Base-by-base conservation (phyloP, 1,140 invertebrate genomes). In the Tetragnatha versicolor region DNA sequence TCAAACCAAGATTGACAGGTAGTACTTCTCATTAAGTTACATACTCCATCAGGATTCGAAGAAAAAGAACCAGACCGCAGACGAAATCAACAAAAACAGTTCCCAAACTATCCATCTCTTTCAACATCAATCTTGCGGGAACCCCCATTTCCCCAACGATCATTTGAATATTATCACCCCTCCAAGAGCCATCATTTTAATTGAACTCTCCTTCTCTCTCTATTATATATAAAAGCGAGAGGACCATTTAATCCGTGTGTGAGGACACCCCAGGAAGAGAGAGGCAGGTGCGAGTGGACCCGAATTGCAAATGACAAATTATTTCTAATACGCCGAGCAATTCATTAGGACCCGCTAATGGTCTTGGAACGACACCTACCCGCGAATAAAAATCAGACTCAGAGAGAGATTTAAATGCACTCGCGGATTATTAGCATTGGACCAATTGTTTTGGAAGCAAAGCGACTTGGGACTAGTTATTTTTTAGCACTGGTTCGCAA, bases 291-390 rank as follows among this genome's bases (percentile, higher is more conserved):
- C 49, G 25, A 70, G 37, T 25, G 47, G 39, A 27, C 61, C 35
- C 55, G 68, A 70, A 70, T 70, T 70, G 68, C 68, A 70, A 70
- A 69, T 69, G 66, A 69, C 42, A 53, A 69, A 70, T 70, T 70
- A 70, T 53, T 53, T 55, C 25, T 37, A 47, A 66, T 42, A 66
- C 27, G 20, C 49, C 29, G 39, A 55, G 12, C 49, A 55, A 70
- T 70, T 70, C 47, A 55, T 70, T 70, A 53, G 33, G 27, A 14
- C 22, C 12, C n/a, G 20, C 39, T 53, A 70, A 53, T 53, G 68
- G 55, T 33, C 37, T 53, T 70, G 20, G 17, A 39, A 31, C 29
- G 49, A 53, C 68, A 53, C 49, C 47, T 39, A 2, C 20, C 31
- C 29, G 33, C 29, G 68, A 55, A n/a, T n/a, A n/a, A n/a, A 65